Percentiles rank a stretch among this genome's conserved stretches.
These are phyloP conservation scores for Pararge aegeria DNA, from an alignment of 1,140 invertebrate genomes.

Conservation along the genomic window DNA sequence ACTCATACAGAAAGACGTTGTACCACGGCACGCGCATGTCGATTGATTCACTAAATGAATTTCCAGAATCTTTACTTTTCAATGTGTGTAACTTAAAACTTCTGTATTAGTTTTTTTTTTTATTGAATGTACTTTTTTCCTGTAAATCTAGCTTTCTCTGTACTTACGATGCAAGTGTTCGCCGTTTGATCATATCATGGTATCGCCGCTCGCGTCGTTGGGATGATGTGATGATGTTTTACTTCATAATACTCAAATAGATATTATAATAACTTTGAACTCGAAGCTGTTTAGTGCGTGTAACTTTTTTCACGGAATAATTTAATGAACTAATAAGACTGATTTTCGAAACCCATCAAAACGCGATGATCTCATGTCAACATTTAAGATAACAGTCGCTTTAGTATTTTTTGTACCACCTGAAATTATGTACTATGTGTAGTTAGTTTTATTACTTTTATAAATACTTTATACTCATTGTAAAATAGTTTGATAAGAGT, in stretches of 20 bases:
- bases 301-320: background rate
- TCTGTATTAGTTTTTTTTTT: constrained; percentile 14
- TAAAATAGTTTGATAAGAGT: constrained; percentile 27
- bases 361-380: constrained; percentile 32
- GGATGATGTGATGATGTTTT: background rate
- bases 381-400: constrained; percentile 13
- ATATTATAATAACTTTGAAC: background rate
- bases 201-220: too few species aligned
- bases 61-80: constrained; percentile 16
- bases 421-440: constrained; percentile 18
- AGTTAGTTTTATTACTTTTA: constrained; percentile 32
- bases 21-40: constrained; percentile 83
- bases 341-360: constrained; percentile 34
- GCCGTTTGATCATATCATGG: too few species aligned
- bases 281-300: background rate
- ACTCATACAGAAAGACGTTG: constrained; percentile 87
- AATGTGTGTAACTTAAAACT: constrained; percentile 27
- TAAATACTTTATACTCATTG: constrained; percentile 24
- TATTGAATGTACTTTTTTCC: background rate
- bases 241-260: constrained; percentile 1
- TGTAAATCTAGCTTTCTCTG: constrained; percentile 5
- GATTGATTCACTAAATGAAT: constrained; percentile 47
- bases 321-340: constrained; percentile 30
- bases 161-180: constrained; percentile 1
- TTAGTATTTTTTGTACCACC: constrained; percentile 18